A percentile compares a stretch with the other conserved stretches of the same genome.
Evolutionary conservation across 1,140 invertebrate genomes (phyloP).

Genomic region (Ruditapes philippinarum): DNA sequence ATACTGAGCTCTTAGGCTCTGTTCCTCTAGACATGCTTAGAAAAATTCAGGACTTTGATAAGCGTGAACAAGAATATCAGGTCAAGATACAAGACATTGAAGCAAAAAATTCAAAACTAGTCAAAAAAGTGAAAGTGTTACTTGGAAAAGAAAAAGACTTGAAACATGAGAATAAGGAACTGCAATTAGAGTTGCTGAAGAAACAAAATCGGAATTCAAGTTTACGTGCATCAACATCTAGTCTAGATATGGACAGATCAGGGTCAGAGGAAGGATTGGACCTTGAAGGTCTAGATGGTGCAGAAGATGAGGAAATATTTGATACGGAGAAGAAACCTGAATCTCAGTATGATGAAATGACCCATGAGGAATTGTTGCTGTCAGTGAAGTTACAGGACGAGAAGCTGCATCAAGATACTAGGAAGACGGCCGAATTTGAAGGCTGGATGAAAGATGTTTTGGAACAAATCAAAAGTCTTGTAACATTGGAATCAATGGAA

Average conservation of each 20-base stretch:
- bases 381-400: conserved; percentile 68
- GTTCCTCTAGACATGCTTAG: conserved; percentile 60
- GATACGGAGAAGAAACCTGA: background rate
- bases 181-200: conserved; percentile 54
- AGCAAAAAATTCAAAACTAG: conserved; percentile 53
- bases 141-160: conserved; percentile 58
- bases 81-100: conserved; percentile 57
- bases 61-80: conserved; percentile 56
- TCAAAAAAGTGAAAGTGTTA: conserved; percentile 54
- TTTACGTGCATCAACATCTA: conserved; percentile 51
- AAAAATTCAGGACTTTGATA: conserved; percentile 64
- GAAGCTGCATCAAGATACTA: conserved; percentile 54
- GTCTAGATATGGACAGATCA: conserved; percentile 55
- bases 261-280: conserved; percentile 61
- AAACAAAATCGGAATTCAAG: conserved; percentile 1
- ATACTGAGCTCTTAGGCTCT: conserved; percentile 42
- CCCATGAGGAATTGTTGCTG: conserved; percentile 70
- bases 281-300: conserved; percentile 11
- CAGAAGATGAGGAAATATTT: conserved; percentile 10
- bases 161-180: conserved; percentile 64
- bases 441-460: conserved; percentile 17
- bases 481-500: conserved; percentile 28
- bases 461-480: background rate
- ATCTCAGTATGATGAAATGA: conserved; percentile 41
- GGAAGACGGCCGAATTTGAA: conserved; percentile 34